Conservation (phyloP, 2,113 vertebrate species). For the Petroica traversi region DNA sequence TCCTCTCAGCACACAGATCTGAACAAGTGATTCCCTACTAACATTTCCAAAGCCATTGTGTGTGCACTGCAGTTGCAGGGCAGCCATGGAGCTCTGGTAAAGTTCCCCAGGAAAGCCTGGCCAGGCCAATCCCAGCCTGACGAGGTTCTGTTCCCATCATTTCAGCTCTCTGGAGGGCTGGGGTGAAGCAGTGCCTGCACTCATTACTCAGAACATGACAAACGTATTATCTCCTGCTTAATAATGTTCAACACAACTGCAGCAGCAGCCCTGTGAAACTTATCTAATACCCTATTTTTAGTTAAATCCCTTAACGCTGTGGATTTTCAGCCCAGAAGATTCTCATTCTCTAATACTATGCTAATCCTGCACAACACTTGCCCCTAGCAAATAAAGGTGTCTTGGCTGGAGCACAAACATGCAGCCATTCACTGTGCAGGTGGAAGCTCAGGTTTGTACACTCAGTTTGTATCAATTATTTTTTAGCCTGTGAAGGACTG, state of each 20-base stretch:
- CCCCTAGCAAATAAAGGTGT: background rate
- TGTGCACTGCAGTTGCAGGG: background rate
- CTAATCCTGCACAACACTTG: background rate
- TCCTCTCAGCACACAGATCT: background rate
- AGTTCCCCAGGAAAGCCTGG: background rate
- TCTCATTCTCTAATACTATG: conserved; percentile 21
- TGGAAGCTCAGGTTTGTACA: background rate
- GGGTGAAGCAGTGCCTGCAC: background rate
- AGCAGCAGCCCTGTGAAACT: background rate
- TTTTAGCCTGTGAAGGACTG: background rate
- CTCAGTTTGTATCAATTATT: background rate
- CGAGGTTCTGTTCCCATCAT: background rate
- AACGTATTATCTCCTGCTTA: conserved; percentile 5
- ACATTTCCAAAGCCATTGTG: background rate
- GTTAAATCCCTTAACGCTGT: conserved; percentile 38
- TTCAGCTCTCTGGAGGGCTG: background rate
- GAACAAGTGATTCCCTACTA: background rate
- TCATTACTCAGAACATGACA: background rate
- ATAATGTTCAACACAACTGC: conserved; percentile 3
- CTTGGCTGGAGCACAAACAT: background rate
- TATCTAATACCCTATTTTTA: conserved; percentile 29
- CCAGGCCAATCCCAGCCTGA: background rate
- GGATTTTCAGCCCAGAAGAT: conserved; percentile 33
- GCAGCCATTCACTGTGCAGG: background rate
- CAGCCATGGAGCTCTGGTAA: background rate